These are phyloP conservation scores for Peucedramus taeniatus DNA, from an alignment of 2,113 vertebrate genomes.

Conservation along the genomic window DNA sequence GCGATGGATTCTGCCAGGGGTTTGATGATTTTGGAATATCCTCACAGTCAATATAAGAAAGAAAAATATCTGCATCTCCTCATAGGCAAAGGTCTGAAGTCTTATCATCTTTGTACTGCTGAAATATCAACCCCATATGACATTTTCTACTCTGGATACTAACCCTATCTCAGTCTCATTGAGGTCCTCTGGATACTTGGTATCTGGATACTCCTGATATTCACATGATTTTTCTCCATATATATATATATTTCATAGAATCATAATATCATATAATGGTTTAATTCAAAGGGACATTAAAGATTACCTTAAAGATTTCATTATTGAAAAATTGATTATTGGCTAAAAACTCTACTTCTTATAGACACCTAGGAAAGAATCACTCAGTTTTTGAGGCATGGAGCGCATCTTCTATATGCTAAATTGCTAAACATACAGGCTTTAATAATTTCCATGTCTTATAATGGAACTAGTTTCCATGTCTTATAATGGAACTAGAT, in stretches of 20 bases:
- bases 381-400: not conserved
- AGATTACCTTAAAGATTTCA: not conserved
- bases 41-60: not conserved
- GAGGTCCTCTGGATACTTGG: not conserved
- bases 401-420: not conserved
- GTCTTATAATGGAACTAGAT: not conserved
- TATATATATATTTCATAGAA: not conserved
- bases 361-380: not conserved
- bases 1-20: fast-evolving
- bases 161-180: not conserved
- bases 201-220: not conserved
- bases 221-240: not conserved
- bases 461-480: not conserved
- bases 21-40: not conserved
- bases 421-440: not conserved
- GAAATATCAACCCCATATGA: not conserved
- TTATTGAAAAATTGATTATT: not conserved
- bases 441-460: not conserved
- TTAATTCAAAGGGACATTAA: not conserved
- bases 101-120: not conserved
- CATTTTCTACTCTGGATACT: not conserved
- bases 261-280: not conserved
- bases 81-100: not conserved
- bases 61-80: not conserved
- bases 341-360: not conserved